phyloP scores from a whole-genome alignment of 2,113 vertebrate species.

The Sebastes fasciatus region DNA sequence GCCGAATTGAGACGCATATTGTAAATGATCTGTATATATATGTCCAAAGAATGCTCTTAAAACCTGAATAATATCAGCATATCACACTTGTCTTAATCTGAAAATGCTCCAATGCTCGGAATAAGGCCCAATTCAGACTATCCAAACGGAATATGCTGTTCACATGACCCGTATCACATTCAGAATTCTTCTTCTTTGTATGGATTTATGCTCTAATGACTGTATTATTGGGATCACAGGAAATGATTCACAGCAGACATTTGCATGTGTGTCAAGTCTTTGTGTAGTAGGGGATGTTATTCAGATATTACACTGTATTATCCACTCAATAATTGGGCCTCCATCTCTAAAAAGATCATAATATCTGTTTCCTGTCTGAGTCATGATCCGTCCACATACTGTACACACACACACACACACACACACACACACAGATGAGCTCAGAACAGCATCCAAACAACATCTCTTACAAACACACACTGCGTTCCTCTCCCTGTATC shows the following conservation, averaged over 20 bases:
- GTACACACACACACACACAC: constrained; percentile 2
- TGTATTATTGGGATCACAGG: constrained; percentile 24
- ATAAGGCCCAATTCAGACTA: too few species aligned
- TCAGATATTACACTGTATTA: constrained; percentile 46
- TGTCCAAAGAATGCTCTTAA: too few species aligned
- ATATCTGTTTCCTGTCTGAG: constrained; percentile 64
- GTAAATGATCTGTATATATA: too few species aligned
- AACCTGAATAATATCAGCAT: too few species aligned
- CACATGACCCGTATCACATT: too few species aligned
- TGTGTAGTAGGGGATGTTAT: constrained; percentile 38
- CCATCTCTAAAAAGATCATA: constrained; percentile 48
- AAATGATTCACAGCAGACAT: constrained; percentile 52
- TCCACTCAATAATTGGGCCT: constrained; percentile 41
- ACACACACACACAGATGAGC: not conserved
- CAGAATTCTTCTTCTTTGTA: not conserved
- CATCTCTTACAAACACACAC: constrained; percentile 12
- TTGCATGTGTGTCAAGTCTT: constrained; percentile 37
- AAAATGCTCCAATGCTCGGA: too few species aligned
- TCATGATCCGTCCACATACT: constrained; percentile 45
- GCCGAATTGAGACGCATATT: too few species aligned
- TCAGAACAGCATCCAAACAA: constrained; percentile 22
- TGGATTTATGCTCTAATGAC: constrained; percentile 18
- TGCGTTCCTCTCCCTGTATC: not conserved
- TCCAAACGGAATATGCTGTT: too few species aligned
- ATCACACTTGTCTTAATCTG: too few species aligned